Evolutionary conservation across 2,113 vertebrate species (phyloP).

Genomic region (Festucalex cinctus): DNA sequence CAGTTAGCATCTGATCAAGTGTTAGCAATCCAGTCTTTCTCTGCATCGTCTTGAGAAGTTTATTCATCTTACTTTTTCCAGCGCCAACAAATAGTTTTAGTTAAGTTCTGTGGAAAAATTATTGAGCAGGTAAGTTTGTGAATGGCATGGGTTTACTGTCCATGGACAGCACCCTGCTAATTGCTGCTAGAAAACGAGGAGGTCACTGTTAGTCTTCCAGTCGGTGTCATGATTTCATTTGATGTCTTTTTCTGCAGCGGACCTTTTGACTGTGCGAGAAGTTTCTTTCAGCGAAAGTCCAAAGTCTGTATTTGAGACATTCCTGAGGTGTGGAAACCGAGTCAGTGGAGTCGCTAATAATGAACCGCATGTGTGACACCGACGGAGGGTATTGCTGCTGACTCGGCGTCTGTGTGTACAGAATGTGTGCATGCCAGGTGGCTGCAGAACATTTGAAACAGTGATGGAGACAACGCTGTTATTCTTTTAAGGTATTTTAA

Average conservation of each 20-base stretch:
- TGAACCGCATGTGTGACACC: constrained; percentile 44
- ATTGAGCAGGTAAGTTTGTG: too few species aligned
- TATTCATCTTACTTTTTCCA: too few species aligned
- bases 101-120: too few species aligned
- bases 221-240: background rate
- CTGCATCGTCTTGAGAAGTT: too few species aligned
- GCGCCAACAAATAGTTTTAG: too few species aligned
- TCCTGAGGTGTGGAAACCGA: constrained; percentile 35
- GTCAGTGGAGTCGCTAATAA: constrained; percentile 43
- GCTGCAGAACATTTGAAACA: background rate
- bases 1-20: too few species aligned
- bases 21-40: too few species aligned
- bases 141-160: too few species aligned
- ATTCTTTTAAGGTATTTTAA: background rate
- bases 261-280: background rate
- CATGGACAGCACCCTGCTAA: too few species aligned
- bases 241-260: background rate
- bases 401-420: constrained; percentile 9
- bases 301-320: constrained; percentile 17
- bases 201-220: too few species aligned
- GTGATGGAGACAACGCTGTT: background rate
- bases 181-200: too few species aligned
- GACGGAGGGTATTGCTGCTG: constrained; percentile 17
- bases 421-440: background rate
- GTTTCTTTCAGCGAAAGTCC: background rate